A percentile compares a stretch with the other conserved stretches of the same genome.
Evolutionary conservation across 2,888 invertebrate genomes (phyloP).

Genomic region (Bruchidius siliquastri): DNA sequence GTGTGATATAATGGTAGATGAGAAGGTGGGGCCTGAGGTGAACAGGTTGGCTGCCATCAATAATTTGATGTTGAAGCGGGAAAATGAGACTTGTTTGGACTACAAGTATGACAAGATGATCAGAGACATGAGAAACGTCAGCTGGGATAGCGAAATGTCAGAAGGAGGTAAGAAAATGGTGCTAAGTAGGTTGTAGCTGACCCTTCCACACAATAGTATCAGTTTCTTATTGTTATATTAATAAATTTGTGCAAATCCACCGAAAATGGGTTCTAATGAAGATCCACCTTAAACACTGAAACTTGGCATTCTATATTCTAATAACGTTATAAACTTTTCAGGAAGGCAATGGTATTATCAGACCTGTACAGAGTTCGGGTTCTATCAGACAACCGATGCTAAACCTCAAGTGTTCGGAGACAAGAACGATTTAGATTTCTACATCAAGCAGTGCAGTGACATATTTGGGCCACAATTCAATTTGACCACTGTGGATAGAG

Average conservation of each 20-base stretch:
- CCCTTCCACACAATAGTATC: no score
- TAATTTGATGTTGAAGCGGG: constrained; percentile 59
- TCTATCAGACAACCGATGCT: constrained; percentile 81
- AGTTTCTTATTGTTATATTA: no score
- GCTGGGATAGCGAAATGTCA: constrained; percentile 60
- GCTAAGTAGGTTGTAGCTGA: no score
- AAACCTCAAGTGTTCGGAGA: constrained; percentile 65
- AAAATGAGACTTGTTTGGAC: constrained; percentile 73
- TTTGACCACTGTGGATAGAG: constrained; percentile 55
- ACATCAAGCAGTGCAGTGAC: constrained; percentile 75
- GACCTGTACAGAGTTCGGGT: constrained; percentile 95
- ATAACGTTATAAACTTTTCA: constrained; percentile 35
- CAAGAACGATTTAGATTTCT: constrained; percentile 72
- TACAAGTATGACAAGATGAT: constrained; percentile 77
- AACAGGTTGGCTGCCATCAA: constrained; percentile 72
- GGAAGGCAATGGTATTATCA: constrained; percentile 91
- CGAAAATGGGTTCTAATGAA: no score
- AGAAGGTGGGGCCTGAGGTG: constrained; percentile 57
- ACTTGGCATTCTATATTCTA: no score
- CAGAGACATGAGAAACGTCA: constrained; percentile 58
- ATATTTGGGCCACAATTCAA: constrained; percentile 75
- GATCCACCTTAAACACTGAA: no score
- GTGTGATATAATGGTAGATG: constrained; percentile 70
- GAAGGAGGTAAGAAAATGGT: constrained; percentile 56
- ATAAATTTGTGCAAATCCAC: no score